Evolutionary conservation across 2,888 invertebrate species (phyloP), one percentile per base, ranked within the genome.

Genomic region (Salticus scenicus): DNA sequence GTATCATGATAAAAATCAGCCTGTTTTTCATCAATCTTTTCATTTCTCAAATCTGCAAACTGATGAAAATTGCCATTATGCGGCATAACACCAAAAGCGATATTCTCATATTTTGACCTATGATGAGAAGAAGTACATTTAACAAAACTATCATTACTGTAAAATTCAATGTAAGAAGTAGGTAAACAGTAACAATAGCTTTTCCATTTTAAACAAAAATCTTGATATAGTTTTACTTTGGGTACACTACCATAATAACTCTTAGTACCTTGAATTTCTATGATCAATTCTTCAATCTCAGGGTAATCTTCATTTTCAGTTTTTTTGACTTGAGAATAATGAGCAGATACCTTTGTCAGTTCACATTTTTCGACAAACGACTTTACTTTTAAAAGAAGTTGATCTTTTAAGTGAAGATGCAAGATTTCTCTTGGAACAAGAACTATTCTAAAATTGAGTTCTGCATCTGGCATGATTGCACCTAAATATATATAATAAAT

Each of bases 1-100:
- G 30, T 76, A 33, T 86, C 86, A 57, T 86, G 86, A 24, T 42
- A 76, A 72, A 86, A 86, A 31, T 80, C 51, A 0, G 63, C 20
- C n/a, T 33, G 8, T 30, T 51, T 24, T 8, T 12, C 28, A n/a
- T 4, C 1, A 1, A 1, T 0, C 10, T 17, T 33, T 1, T 10
- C 12, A n/a, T n/a, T n/a, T n/a, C n/a, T n/a, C 7, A 51, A 28
- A 7, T 8, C 4, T 4, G 33, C 33, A 28, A 63, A 76, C 12
- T 72, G 20, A 67, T 77, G 30, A 73, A 73, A 83, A 27, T 47
- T n/a, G 1, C 67, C 83, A 69, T 73, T 73, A 31, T 73, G 67
- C 0, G 83, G 77, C 31, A 83, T 41, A 10, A 57, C n/a, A 14
- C 83, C 83, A 66, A 83, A 77, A 2, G 41, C 8, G 8, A 77